Evolutionary conservation across 2,113 vertebrate species (phyloP).

Genomic region (Pelvicachromis taeniatus): DNA sequence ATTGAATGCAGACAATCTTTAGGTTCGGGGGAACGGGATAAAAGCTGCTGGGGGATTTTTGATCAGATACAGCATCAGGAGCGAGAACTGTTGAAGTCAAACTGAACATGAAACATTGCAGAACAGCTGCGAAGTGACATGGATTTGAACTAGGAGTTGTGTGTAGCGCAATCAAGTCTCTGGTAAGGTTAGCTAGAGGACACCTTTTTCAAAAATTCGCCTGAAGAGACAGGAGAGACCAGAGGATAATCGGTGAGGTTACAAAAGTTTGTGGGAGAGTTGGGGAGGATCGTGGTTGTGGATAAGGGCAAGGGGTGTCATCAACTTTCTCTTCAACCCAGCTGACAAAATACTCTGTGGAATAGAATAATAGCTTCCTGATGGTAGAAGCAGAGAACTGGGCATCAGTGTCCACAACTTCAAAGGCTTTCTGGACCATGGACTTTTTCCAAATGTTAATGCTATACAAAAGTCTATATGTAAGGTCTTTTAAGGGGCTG

Average conservation of each 20-base stretch:
- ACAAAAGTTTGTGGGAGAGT: conserved; percentile 49
- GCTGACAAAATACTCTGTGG: conserved; percentile 15
- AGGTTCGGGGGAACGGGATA: not conserved
- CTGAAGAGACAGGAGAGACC: conserved; percentile 26
- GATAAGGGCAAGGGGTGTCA: conserved; percentile 22
- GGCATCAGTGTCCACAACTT: not conserved
- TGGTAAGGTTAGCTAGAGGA: conserved; percentile 52
- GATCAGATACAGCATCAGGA: not conserved
- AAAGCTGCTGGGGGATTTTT: not conserved
- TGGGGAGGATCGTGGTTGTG: conserved; percentile 27
- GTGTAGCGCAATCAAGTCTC: conserved; percentile 29
- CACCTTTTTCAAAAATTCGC: conserved; percentile 19
- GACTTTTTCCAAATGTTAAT: not conserved
- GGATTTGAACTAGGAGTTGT: conserved; percentile 31
- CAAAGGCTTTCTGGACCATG: not conserved
- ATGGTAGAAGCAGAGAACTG: not conserved
- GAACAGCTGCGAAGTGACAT: not conserved
- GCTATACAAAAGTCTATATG: not conserved
- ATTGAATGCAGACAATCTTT: conserved; percentile 4
- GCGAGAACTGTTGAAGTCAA: not conserved
- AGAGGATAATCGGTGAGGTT: conserved; percentile 43
- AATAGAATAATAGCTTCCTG: not conserved
- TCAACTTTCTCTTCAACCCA: conserved; percentile 25
- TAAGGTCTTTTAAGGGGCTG: not conserved
- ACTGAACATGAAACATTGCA: not conserved